A percentile compares a stretch with the other conserved stretches of the same genome.
These are phyloP conservation scores for Tineola bisselliella DNA, from an alignment of 2,888 invertebrate genomes.

Conservation along the genomic window DNA sequence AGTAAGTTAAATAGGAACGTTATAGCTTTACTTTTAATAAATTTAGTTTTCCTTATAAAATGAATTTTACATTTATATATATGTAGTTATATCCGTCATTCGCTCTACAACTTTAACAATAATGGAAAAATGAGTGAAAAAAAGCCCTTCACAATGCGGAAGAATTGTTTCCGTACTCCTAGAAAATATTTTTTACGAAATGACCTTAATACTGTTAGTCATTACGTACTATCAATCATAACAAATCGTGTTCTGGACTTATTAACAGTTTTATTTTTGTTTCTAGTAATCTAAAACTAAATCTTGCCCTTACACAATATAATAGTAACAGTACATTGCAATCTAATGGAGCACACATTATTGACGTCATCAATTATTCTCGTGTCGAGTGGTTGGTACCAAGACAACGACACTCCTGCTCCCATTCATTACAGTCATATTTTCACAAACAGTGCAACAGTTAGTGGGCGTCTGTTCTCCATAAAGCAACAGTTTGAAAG, in stretches of 20 bases:
- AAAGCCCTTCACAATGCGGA: no score
- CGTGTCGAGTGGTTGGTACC: neutral
- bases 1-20: no score
- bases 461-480: neutral
- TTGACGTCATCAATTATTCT: neutral
- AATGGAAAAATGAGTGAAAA: no score
- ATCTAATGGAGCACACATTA: neutral
- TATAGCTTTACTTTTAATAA: no score
- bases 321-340: neutral
- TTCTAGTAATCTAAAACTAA: neutral
- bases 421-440: neutral
- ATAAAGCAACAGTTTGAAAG: neutral
- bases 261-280: neutral
- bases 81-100: no score
- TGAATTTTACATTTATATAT: no score
- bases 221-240: neutral
- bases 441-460: neutral
- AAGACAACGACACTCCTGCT: neutral
- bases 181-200: neutral
- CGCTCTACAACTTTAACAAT: no score
- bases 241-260: neutral
- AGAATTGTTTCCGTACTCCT: neutral
- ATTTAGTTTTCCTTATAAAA: no score
- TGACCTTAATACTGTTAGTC: neutral
- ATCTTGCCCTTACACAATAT: neutral